Percentiles rank a stretch among this genome's conserved stretches.
These are phyloP conservation scores for Pachymerium ferrugineum DNA, from an alignment of 2,888 invertebrate species.

Conservation along the genomic window DNA sequence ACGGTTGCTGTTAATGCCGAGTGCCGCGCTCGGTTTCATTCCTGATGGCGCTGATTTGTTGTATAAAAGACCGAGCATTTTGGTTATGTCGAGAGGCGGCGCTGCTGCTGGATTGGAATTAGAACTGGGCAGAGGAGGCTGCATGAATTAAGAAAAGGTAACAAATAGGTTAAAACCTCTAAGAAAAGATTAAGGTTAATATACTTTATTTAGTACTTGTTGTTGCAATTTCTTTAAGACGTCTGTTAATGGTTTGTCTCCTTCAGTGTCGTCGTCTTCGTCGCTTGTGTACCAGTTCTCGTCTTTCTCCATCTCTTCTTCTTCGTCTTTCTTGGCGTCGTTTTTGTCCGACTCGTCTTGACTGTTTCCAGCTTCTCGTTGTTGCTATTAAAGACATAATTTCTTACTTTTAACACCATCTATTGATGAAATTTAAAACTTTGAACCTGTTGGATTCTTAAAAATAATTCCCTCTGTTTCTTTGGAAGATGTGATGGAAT, in stretches of 20 bases:
- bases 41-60: neutral
- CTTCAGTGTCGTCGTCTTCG: slow-evolving; percentile 54
- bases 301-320: slow-evolving; percentile 34
- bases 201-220: slow-evolving; percentile 33
- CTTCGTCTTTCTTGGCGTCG: slow-evolving; percentile 35
- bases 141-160: neutral
- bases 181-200: neutral
- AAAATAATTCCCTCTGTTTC: slow-evolving; percentile 60
- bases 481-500: slow-evolving; percentile 58
- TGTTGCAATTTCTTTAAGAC: slow-evolving; percentile 39
- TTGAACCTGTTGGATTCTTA: slow-evolving; percentile 58
- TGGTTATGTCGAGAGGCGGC: slow-evolving; percentile 37
- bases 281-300: slow-evolving; percentile 71
- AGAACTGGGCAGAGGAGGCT: neutral
- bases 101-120: neutral
- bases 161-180: neutral
- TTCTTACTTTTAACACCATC: slow-evolving; percentile 10
- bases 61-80: slow-evolving; percentile 39
- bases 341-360: slow-evolving; percentile 36
- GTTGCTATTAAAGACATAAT: slow-evolving; percentile 34
- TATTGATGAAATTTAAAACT: slow-evolving; percentile 40
- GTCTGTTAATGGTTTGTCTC: slow-evolving; percentile 39
- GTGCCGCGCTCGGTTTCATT: neutral
- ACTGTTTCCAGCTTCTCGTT: slow-evolving; percentile 34
- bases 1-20: neutral